These are phyloP conservation scores for Drosophila nasuta DNA, from an alignment of 1,140 invertebrate genomes.

Conservation along the genomic window DNA sequence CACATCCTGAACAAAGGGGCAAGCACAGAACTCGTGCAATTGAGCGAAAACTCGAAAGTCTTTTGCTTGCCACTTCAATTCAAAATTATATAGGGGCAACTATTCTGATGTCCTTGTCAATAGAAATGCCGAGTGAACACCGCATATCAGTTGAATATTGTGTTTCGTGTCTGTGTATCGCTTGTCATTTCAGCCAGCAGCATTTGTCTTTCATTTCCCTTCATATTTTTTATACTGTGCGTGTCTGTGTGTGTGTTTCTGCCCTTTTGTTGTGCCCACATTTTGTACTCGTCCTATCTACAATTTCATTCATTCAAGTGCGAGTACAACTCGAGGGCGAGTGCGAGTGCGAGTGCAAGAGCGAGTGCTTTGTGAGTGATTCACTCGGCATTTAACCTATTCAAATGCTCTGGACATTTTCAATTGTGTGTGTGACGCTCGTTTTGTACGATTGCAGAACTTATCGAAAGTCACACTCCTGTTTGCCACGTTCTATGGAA, in stretches of 20 bases:
- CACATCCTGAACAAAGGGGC: background rate
- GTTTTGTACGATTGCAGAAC: slow-evolving; percentile 8
- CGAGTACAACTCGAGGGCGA: background rate
- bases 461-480: slow-evolving; percentile 48
- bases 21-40: background rate
- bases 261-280: background rate
- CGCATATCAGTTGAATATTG: slow-evolving; percentile 27
- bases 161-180: slow-evolving; percentile 19
- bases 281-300: background rate
- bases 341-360: too few species aligned
- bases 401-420: slow-evolving; percentile 32
- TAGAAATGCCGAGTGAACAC: slow-evolving; percentile 16
- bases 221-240: background rate
- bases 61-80: slow-evolving; percentile 22
- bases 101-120: slow-evolving; percentile 15
- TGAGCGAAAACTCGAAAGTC: background rate
- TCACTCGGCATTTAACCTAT: slow-evolving; percentile 44
- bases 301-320: slow-evolving; percentile 39
- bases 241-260: background rate
- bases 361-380: slow-evolving; percentile 27
- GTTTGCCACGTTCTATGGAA: slow-evolving; percentile 35
- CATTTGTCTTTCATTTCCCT: slow-evolving; percentile 17
- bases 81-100: background rate
- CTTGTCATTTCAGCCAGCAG: slow-evolving; percentile 35
- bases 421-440: slow-evolving; percentile 22